These are phyloP conservation scores for Actenoides hombroni DNA, from an alignment of 2,113 vertebrate genomes.

Conservation along the genomic window DNA sequence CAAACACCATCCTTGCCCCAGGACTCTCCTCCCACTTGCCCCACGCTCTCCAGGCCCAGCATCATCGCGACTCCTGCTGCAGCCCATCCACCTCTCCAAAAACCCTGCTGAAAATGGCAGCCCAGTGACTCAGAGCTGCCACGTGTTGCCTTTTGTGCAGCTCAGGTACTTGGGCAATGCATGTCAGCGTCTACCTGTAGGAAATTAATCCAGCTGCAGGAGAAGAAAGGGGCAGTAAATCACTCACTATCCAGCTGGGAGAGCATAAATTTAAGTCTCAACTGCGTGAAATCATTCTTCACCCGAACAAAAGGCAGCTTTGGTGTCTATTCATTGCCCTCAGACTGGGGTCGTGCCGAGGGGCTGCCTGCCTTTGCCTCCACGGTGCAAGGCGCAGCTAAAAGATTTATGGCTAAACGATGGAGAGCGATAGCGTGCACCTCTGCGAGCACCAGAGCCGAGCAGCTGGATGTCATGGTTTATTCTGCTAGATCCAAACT, in stretches of 20 bases:
- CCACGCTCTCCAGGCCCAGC: neutral
- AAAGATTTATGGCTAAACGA: neutral
- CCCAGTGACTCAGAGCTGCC: neutral
- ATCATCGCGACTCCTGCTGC: neutral
- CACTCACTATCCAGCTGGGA: neutral
- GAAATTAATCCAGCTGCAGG: neutral
- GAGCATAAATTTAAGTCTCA: neutral
- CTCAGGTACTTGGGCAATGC: neutral
- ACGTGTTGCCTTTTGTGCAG: conserved; percentile 24
- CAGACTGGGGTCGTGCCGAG: neutral
- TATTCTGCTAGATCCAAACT: neutral
- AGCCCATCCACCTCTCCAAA: neutral
- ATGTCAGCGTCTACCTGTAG: neutral
- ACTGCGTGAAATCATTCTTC: neutral
- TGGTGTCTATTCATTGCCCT: neutral
- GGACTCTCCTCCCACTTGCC: neutral
- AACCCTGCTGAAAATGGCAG: neutral
- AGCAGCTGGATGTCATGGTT: neutral
- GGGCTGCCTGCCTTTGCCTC: neutral
- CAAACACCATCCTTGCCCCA: neutral
- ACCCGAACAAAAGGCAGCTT: neutral
- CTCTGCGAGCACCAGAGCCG: fast-evolving
- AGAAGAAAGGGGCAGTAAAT: conserved; percentile 6
- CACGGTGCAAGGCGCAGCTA: fast-evolving
- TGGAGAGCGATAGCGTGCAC: fast-evolving